Evolutionary conservation across 2,888 invertebrate genomes (phyloP).

Genomic region (Microplitis deprimator): DNA sequence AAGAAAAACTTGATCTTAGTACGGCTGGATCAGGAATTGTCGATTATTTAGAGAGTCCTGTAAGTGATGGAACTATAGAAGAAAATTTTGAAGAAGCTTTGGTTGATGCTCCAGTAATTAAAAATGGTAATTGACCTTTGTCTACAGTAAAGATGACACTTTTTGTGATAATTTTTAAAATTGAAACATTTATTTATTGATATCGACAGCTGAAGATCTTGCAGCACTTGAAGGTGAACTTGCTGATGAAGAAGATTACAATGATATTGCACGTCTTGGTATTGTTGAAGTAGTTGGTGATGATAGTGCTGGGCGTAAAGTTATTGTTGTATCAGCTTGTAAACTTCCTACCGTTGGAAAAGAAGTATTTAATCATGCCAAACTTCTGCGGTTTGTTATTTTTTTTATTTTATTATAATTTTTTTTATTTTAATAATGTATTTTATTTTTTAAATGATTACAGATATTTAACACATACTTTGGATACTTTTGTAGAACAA

Average conservation of each 20-base stretch:
- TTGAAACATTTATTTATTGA: conserved; percentile 42
- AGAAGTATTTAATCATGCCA: conserved; percentile 82
- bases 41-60: conserved; percentile 78
- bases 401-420: conserved; percentile 6
- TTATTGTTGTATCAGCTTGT: conserved; percentile 97
- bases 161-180: conserved; percentile 55
- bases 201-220: conserved; percentile 65
- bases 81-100: conserved; percentile 93
- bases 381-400: conserved; percentile 78
- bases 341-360: conserved; percentile 78
- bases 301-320: conserved; percentile 89
- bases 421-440: neutral
- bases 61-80: conserved; percentile 90
- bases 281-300: conserved; percentile 90
- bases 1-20: conserved; percentile 68
- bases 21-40: conserved; percentile 64
- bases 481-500: conserved; percentile 98
- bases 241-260: conserved; percentile 75
- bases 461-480: conserved; percentile 93
- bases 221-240: conserved; percentile 68
- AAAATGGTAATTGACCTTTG: conserved; percentile 66
- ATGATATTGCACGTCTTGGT: conserved; percentile 81
- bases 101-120: conserved; percentile 77
- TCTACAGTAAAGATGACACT: conserved; percentile 46
- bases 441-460: conserved; percentile 50